Evolutionary conservation across 2,113 vertebrate genomes (phyloP).

Genomic region (Marcusenius ussheri): DNA sequence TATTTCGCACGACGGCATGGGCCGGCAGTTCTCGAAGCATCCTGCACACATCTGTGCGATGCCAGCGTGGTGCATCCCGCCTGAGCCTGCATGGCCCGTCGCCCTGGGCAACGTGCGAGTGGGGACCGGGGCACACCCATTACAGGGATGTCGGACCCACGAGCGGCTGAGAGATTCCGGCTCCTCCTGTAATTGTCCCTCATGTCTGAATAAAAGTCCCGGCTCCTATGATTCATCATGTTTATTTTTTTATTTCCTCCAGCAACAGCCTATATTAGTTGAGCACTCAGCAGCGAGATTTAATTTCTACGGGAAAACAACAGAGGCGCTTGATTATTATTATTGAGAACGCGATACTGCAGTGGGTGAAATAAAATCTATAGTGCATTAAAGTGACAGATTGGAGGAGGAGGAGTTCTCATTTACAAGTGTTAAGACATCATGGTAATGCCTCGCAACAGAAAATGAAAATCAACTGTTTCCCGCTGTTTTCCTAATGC

Average conservation of each 20-base stretch:
- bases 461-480: slow-evolving; percentile 87
- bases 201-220: slow-evolving; percentile 77
- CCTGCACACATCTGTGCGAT: slow-evolving; percentile 15
- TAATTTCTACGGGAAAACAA: slow-evolving; percentile 96
- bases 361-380: slow-evolving; percentile 97
- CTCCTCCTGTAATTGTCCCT: slow-evolving; percentile 90
- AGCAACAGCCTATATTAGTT: slow-evolving; percentile 98
- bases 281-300: slow-evolving; percentile 92
- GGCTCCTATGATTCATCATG: slow-evolving; percentile 95
- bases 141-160: slow-evolving; percentile 80
- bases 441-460: slow-evolving; percentile 89
- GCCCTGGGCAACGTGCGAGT: background rate
- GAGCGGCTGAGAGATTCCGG: slow-evolving; percentile 80
- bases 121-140: slow-evolving; percentile 23
- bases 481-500: slow-evolving; percentile 69
- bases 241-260: slow-evolving; percentile 98
- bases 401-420: slow-evolving; percentile 88
- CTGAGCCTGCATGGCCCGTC: background rate
- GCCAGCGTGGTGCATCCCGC: background rate
- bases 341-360: slow-evolving; percentile 95
- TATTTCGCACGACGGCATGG: background rate
- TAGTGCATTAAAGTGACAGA: slow-evolving; percentile 99
- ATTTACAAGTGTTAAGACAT: slow-evolving; percentile 99
- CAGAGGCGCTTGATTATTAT: slow-evolving; percentile 95
- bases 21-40: background rate